Conservation (phyloP, 2,113 vertebrate genomes). For the Camelus dromedarius region DNA sequence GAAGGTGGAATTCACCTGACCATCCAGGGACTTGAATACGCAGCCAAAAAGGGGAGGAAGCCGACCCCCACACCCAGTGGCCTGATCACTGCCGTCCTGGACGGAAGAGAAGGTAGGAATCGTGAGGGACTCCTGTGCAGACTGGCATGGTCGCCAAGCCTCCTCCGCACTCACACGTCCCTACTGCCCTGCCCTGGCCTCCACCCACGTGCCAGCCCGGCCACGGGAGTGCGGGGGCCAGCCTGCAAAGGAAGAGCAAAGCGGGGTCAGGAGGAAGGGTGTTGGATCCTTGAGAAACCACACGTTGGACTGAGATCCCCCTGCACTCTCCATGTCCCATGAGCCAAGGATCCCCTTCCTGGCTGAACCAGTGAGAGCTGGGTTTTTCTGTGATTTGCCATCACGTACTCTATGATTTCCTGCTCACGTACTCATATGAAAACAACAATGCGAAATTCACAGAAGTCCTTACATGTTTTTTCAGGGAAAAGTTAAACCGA, state of each 20-base stretch:
- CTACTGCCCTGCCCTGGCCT: not conserved
- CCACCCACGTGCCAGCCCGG: not conserved
- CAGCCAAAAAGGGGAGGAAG: not conserved
- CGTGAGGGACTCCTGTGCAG: accelerated
- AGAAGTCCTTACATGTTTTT: not conserved
- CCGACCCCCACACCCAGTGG: too few relatives aligned
- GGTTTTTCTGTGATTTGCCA: not conserved
- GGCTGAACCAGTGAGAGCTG: not conserved
- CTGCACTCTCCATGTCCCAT: accelerated
- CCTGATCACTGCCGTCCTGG: accelerated
- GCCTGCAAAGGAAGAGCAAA: not conserved
- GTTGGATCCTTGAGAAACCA: too few relatives aligned
- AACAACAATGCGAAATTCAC: not conserved
- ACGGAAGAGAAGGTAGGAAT: not conserved
- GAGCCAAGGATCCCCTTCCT: too few relatives aligned
- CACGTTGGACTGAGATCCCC: not conserved
- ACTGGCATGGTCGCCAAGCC: too few relatives aligned
- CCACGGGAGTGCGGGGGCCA: not conserved
- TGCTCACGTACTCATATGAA: not conserved
- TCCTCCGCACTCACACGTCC: too few relatives aligned
- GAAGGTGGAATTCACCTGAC: not conserved
- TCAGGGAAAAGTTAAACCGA: not conserved
- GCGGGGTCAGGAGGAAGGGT: accelerated
- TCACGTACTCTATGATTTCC: too few relatives aligned
- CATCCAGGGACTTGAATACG: accelerated